Base-by-base conservation (phyloP, 2,113 vertebrate genomes). In the Egretta garzetta region DNA sequence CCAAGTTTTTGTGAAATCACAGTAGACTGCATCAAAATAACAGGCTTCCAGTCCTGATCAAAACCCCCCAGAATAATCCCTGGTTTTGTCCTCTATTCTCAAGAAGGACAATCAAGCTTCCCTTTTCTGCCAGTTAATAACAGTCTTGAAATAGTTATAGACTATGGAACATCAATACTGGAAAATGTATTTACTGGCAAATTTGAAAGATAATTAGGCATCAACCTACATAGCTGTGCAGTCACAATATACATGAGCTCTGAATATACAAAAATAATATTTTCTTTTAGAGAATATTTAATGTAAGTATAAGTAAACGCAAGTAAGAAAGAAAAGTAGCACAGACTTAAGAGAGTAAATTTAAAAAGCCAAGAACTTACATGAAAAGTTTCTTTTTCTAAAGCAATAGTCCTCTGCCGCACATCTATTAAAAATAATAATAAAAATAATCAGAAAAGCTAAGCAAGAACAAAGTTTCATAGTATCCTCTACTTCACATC, bases 391-490 rank as follows among this genome's bases (percentile, higher is more conserved):
- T 97, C 95, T 43, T 11, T 73, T 82, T 63, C 85, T 74, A 71
- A 20, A 41, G 55, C 53, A 85, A 60, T 6, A 52, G 52, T 95
- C 47, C 19, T 94, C 49, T 72, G 96, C 47, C 66, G 86, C n/a
- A 66, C 60, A 88, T 70, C 98, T 98, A 86, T 79, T 91, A 64
- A 87, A 95, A 93, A 93, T 21, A 93, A 91, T 87, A n/a, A 75
- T 10, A 88, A 95, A 85, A 74, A 64, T 37, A 80, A 90, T 83
- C 50, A 96, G 79, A 90, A 95, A 83, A 80, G 20, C 14, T 39
- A 85, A 91, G 35, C n/a, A 86, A 88, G 26, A 35, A 10, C 0
- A 1, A 59, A 88, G 11, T 56, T 55, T 23, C 28, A 45, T 12
- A 66, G 21, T 41, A 88, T 27, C 24, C 32, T 77, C 45, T 91